Evolutionary conservation across 2,113 vertebrate genomes (phyloP), one percentile per base, ranked within the genome.

Genomic region (Oceanites oceanicus): DNA sequence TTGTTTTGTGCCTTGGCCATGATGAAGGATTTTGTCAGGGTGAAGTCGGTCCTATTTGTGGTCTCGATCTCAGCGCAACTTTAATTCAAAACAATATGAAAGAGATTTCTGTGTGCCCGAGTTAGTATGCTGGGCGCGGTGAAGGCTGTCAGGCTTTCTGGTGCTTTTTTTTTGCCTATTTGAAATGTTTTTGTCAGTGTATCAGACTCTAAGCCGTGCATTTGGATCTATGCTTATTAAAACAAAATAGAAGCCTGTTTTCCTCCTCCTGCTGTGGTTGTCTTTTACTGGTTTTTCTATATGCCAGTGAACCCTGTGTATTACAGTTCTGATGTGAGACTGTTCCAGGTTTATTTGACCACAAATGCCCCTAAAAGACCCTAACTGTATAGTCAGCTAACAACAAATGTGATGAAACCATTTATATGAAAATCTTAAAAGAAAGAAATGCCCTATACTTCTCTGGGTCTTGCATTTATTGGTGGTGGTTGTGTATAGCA

Each of bases 1-100:
- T 96, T 97, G 97, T 96, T 82, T 34, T 73, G 86, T 63, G 91
- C 91, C 84, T 95, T 81, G 97, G 96, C 96, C 94, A 5, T 0
- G 23, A 4, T 45, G 91, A 20, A 42, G 90, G 83, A 5, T 23
- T 84, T 90, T 87, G 94, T 68, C 73, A 1, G 63, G 76, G 90
- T 84, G 87, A 93, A 89, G 58, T 3, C 76, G 75, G 45, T 66
- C 85, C 84, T 62, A 4, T 91, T 91, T 59, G 81, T 32, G 92
- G 74, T 65, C 92, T 88, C 78, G 42, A 29, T 87, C 71, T 61
- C 59, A 8, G 80, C 6, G 13, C 29, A 61, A 65, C 78, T 84
- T 86, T 40, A 32, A 74, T 84, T 91, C 50, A 59, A 1, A 34
- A 16, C 70, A 16, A 18, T 4, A 21, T 56, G 90, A 91, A 91